Evolutionary conservation across 2,888 invertebrate species (phyloP), one percentile per base, ranked within the genome.

Genomic region (Steromphala cineraria): DNA sequence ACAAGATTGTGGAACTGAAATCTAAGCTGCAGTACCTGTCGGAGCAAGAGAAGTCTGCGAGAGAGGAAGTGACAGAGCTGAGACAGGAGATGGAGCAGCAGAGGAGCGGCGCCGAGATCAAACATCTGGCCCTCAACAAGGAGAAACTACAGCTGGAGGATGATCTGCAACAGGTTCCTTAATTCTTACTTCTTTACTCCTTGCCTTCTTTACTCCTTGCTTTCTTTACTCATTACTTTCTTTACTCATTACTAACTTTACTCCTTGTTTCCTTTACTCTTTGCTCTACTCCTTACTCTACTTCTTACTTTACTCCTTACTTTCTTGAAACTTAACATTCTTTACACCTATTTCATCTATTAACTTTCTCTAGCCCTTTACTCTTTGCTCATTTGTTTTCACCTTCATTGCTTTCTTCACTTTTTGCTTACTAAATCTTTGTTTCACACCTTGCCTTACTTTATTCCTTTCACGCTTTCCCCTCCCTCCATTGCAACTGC

Each of bases 141-240:
- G 89, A 88, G 71, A 87, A 86, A 71, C 36, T 84, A 2, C 86
- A 87, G 75, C 79, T 87, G 15, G 81, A 87, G 53, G 86, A 90
- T 67, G 87, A 86, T 19, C 77, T 88, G 21, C 86, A 86, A 67
- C 82, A 88, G 86, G 89, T 89, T 40, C 52, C 24, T 78, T 75
- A 19, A 17, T 71, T n/a, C 28, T 52, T 46, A 10, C 8, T 36
- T 36, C 36, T 8, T 36, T 36, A n/a, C n/a, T n/a, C n/a, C n/a
- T n/a, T n/a, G n/a, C n/a, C n/a, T n/a, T n/a, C n/a, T n/a, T n/a
- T n/a, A n/a, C n/a, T 36, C 7, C 36, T 36, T 36, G 4, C 36
- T 36, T 36, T 4, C 36, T 36, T 36, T 36, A 36, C 36, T 36
- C 36, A 4, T 36, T 36, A 36, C 7, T 36, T 36, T 36, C 36